Conservation (phyloP, 1,140 invertebrate genomes). For the Berghia stephanieae region DNA sequence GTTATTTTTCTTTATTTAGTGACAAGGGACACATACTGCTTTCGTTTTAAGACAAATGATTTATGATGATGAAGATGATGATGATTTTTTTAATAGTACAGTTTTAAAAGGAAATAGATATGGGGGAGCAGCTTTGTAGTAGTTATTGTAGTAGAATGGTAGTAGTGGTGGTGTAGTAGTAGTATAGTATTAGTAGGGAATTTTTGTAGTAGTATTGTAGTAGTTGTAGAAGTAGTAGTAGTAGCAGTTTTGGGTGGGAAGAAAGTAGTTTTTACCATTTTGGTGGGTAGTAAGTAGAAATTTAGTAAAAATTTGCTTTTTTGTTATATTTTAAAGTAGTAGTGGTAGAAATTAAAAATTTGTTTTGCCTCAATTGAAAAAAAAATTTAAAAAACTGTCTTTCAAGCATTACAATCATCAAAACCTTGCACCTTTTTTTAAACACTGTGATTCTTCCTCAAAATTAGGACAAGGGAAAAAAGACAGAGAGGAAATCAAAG, state of each 20-base stretch:
- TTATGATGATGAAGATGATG: background rate
- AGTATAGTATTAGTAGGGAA: background rate
- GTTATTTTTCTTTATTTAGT: background rate
- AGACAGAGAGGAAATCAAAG: slow-evolving; percentile 63
- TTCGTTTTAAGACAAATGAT: background rate
- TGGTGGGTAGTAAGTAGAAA: background rate
- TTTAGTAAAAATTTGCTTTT: background rate
- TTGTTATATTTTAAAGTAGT: background rate
- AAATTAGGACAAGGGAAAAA: slow-evolving; percentile 70
- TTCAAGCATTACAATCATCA: background rate
- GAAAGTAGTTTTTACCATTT: no score
- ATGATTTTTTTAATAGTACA: no score
- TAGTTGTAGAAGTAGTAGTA: slow-evolving; percentile 3
- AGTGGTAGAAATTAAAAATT: background rate
- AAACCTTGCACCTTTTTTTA: background rate
- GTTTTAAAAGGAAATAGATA: no score
- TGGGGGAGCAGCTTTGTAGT: background rate
- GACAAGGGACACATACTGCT: background rate
- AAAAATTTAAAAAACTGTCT: slow-evolving; percentile 17
- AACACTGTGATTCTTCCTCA: background rate
- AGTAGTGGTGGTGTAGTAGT: no score
- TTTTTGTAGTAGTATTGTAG: background rate
- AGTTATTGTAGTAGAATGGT: no score
- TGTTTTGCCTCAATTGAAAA: background rate
- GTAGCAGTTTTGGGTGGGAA: no score